Conservation (phyloP, 2,797 vertebrate species). For the Anguilla marmorata region DNA sequence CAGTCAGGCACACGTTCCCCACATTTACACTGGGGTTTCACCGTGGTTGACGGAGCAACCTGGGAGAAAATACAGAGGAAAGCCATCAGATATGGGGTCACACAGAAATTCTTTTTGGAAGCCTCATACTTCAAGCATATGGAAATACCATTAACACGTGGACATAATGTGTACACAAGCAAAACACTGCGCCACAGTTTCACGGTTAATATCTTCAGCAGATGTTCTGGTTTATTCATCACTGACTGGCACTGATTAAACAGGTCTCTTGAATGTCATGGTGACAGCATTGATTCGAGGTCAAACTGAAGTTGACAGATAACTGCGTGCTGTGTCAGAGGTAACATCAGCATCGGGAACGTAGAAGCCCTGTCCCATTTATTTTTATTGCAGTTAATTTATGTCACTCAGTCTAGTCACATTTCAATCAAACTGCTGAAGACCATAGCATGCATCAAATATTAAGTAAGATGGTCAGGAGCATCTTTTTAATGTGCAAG, state of each 20-base stretch:
- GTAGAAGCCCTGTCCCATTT: not conserved
- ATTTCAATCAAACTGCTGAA: not conserved
- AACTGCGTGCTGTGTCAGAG: not conserved
- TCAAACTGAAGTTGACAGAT: not conserved
- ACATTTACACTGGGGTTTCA: not conserved
- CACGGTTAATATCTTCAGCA: not conserved
- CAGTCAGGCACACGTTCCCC: not conserved
- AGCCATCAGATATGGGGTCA: constrained; percentile 20
- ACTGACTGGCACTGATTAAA: not conserved
- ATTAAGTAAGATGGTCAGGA: not conserved
- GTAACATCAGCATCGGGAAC: not conserved
- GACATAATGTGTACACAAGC: not conserved
- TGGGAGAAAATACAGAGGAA: constrained; percentile 8
- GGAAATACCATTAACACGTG: not conserved
- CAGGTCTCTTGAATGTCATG: not conserved
- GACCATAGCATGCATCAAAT: not conserved
- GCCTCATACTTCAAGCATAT: too few species aligned
- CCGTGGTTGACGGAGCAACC: not conserved
- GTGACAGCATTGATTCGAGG: not conserved
- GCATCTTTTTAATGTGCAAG: not conserved
- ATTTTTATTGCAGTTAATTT: not conserved
- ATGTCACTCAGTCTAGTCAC: not conserved
- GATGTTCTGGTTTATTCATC: not conserved
- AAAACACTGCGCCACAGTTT: not conserved
- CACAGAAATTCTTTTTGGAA: not conserved